phyloP scores from a whole-genome alignment of 2,113 vertebrate species.

The Aspidoscelis tigris region DNA sequence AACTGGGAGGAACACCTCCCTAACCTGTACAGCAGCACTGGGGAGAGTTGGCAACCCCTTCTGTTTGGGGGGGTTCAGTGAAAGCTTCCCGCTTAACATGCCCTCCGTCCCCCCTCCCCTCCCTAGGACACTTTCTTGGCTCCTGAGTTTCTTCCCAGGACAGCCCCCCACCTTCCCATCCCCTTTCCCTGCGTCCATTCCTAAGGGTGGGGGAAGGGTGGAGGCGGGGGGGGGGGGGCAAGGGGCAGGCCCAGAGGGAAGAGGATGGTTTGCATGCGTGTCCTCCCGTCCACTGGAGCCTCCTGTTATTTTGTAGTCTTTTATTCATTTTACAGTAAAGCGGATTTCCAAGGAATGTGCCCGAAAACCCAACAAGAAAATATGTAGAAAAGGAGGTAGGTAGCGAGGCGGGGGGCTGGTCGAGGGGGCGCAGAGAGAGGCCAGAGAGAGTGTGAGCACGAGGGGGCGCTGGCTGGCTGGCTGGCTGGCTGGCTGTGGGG shows the following conservation, averaged over 20 bases:
- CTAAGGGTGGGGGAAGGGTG: slow-evolving; percentile 36
- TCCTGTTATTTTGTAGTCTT: slow-evolving; percentile 99
- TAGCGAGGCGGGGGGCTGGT: slow-evolving; percentile 82
- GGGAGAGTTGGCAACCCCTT: slow-evolving; percentile 10
- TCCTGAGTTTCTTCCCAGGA: slow-evolving; percentile 66
- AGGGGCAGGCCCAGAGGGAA: too few relatives aligned
- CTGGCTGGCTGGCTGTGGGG: background rate
- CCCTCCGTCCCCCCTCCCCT: slow-evolving; percentile 43
- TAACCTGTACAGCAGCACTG: slow-evolving; percentile 34
- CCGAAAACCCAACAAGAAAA: slow-evolving; percentile 99
- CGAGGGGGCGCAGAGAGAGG: slow-evolving; percentile 80
- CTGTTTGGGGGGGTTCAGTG: slow-evolving; percentile 28
- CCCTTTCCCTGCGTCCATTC: slow-evolving; percentile 54
- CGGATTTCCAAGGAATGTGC: slow-evolving; percentile 99
- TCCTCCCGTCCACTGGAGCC: slow-evolving; percentile 87
- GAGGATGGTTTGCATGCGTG: slow-evolving; percentile 92
- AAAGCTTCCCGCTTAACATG: slow-evolving; percentile 31
- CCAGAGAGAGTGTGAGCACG: slow-evolving; percentile 75
- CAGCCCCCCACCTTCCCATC: slow-evolving; percentile 61
- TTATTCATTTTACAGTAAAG: slow-evolving; percentile 99
- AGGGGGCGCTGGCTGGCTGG: slow-evolving; percentile 54
- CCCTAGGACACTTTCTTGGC: slow-evolving; percentile 54
- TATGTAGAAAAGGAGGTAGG: slow-evolving; percentile 99
- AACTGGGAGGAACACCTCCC: background rate
- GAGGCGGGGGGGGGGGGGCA: too few relatives aligned